Percentiles rank a stretch among this genome's conserved stretches.
phyloP scores from a whole-genome alignment of 2,113 vertebrate genomes.

The Blennius ocellaris region DNA sequence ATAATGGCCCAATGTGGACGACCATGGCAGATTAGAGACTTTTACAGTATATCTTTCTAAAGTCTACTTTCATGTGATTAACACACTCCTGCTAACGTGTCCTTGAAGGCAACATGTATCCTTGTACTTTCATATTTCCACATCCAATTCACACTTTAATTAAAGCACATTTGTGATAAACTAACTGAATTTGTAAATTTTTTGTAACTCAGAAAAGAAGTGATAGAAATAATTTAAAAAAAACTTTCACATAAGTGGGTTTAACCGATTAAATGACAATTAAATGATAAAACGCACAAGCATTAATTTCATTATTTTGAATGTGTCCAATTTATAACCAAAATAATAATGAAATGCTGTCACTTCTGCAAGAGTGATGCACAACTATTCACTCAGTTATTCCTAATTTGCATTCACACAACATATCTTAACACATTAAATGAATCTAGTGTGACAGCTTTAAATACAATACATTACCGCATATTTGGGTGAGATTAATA shows the following conservation, averaged over 20 bases:
- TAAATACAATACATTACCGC: slow-evolving; percentile 39
- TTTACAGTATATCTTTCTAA: slow-evolving; percentile 62
- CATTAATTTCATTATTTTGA: too few relatives aligned
- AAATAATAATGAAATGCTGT: too few relatives aligned
- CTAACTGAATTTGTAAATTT: background rate
- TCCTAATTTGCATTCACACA: background rate
- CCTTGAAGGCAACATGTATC: slow-evolving; percentile 49
- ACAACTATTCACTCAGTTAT: background rate
- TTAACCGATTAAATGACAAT: too few relatives aligned
- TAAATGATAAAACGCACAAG: too few relatives aligned
- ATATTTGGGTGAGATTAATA: slow-evolving; percentile 52
- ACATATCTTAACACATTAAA: slow-evolving; percentile 15
- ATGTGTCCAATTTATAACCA: too few relatives aligned
- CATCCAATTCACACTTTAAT: slow-evolving; percentile 24
- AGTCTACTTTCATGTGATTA: slow-evolving; percentile 91
- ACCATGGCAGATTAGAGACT: slow-evolving; percentile 82
- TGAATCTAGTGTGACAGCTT: slow-evolving; percentile 17
- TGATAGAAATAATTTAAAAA: too few relatives aligned
- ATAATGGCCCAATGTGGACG: slow-evolving; percentile 83
- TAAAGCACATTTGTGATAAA: background rate
- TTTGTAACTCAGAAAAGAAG: too few relatives aligned
- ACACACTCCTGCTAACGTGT: slow-evolving; percentile 62
- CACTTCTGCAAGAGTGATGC: too few relatives aligned
- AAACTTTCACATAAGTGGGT: too few relatives aligned
- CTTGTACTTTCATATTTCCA: background rate